These are phyloP conservation scores for Lycaon pictus DNA, from an alignment of 2,113 vertebrate species.

Conservation along the genomic window DNA sequence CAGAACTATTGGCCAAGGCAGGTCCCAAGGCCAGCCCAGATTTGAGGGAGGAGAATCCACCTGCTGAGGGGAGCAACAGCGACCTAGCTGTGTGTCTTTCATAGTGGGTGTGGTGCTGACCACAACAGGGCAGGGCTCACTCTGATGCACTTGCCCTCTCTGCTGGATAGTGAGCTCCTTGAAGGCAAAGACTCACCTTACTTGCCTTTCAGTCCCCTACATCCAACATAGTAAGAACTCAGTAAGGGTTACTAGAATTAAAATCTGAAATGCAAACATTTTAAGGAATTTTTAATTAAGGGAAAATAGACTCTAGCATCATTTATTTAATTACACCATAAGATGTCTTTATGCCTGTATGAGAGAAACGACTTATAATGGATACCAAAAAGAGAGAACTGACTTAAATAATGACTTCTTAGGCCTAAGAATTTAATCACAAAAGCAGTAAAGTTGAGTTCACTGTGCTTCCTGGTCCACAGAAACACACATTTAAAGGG, in stretches of 20 bases:
- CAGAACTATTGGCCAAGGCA: neutral
- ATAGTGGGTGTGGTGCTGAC: neutral
- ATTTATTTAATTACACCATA: constrained; percentile 28
- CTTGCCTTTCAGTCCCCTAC: neutral
- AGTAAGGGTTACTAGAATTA: neutral
- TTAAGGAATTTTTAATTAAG: neutral
- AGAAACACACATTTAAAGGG: constrained; percentile 14
- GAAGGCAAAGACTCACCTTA: neutral
- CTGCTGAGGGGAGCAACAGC: neutral
- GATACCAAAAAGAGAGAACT: constrained; percentile 3
- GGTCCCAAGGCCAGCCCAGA: neutral
- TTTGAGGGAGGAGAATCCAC: neutral
- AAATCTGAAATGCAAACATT: constrained; percentile 38
- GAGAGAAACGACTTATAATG: constrained; percentile 24
- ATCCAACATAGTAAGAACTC: neutral
- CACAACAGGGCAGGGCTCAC: neutral
- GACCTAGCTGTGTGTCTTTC: neutral
- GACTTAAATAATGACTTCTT: constrained; percentile 33
- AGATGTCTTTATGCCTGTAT: neutral
- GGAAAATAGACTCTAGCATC: neutral
- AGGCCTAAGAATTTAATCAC: constrained; percentile 19
- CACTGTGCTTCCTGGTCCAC: neutral
- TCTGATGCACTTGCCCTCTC: neutral
- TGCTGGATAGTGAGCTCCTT: neutral
- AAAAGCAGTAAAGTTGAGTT: neutral